Percentiles rank a stretch among this genome's conserved stretches.
Evolutionary conservation across 2,888 invertebrate genomes (phyloP).

Genomic region (Pterostichus niger): DNA sequence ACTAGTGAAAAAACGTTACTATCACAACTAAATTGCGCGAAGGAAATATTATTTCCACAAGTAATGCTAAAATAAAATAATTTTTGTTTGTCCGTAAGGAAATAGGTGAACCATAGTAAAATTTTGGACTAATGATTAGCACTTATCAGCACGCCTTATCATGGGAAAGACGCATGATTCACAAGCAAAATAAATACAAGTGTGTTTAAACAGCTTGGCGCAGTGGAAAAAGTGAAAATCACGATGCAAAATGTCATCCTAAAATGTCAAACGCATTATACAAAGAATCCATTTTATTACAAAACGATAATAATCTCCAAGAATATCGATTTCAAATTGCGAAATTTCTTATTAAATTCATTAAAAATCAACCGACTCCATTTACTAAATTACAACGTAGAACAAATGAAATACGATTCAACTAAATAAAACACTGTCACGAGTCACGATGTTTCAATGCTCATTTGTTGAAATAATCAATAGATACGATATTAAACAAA

Average conservation of each 20-base stretch:
- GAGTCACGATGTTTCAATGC: too few species aligned
- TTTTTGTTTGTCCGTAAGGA: too few species aligned
- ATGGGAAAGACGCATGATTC: constrained; percentile 8
- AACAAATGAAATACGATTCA: too few species aligned
- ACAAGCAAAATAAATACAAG: background rate
- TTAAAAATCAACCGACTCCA: background rate
- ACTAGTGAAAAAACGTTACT: too few species aligned
- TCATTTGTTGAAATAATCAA: too few species aligned
- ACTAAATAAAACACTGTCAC: too few species aligned
- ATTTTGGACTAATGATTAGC: background rate
- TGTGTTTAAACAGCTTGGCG: constrained; percentile 5
- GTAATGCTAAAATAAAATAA: too few species aligned
- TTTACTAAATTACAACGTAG: background rate
- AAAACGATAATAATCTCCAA: background rate
- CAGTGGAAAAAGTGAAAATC: constrained; percentile 1
- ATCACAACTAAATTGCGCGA: too few species aligned
- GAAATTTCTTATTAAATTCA: background rate
- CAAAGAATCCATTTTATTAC: constrained; percentile 2
- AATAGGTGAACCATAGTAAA: too few species aligned
- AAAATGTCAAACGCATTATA: background rate
- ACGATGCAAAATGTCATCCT: constrained; percentile 4
- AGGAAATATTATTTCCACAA: too few species aligned
- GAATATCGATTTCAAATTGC: background rate
- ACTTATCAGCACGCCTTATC: background rate
- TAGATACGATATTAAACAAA: too few species aligned